Evolutionary conservation across 2,113 vertebrate species (phyloP).

Genomic region (Indicator indicator): DNA sequence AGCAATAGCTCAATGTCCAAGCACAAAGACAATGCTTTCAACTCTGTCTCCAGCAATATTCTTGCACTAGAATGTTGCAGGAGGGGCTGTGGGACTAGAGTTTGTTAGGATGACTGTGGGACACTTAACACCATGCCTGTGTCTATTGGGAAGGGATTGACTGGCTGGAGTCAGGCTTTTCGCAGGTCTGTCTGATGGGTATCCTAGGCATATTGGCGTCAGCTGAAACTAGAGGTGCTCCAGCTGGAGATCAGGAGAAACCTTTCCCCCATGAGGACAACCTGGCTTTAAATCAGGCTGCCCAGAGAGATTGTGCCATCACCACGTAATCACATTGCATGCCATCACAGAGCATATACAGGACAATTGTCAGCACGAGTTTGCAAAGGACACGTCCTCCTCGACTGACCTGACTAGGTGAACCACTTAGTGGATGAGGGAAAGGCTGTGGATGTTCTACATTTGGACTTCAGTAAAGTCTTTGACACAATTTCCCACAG

Average conservation of each 20-base stretch:
- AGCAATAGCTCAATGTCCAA: no score
- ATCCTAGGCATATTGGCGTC: not conserved
- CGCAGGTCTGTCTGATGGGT: not conserved
- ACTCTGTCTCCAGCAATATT: not conserved
- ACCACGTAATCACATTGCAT: not conserved
- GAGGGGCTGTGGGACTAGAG: not conserved
- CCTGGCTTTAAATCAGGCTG: no score
- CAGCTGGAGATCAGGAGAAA: not conserved
- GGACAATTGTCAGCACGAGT: no score
- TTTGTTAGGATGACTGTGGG: not conserved
- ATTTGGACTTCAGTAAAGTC: not conserved
- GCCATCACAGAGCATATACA: no score
- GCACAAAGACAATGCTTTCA: not conserved
- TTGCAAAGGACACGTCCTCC: not conserved
- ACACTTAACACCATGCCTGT: not conserved
- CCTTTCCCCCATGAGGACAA: not conserved
- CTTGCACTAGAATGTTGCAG: not conserved
- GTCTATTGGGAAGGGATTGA: fast-evolving
- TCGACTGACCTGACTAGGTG: not conserved
- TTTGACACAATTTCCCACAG: not conserved
- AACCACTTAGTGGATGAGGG: not conserved
- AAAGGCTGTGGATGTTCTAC: not conserved
- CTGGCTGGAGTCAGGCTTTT: not conserved
- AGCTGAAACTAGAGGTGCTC: not conserved
- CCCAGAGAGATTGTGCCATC: not conserved